Percentiles rank a stretch among this genome's conserved stretches.
Conservation (phyloP, 2,113 vertebrate species). For the Triplophysa tibetana region DNA sequence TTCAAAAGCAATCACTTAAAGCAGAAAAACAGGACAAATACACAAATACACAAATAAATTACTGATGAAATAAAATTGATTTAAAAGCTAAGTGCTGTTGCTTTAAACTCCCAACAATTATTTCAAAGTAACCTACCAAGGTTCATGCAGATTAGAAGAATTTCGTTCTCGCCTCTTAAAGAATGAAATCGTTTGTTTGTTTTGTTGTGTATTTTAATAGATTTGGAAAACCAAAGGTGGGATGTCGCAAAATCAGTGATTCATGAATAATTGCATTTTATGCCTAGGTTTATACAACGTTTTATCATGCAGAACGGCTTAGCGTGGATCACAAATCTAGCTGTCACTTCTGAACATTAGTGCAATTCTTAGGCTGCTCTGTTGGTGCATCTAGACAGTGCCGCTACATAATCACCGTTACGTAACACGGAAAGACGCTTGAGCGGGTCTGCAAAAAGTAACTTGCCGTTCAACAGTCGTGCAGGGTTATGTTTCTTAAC, state of each 20-base stretch:
- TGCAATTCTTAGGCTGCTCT: conserved; percentile 41
- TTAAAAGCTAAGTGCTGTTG: neutral
- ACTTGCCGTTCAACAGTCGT: neutral
- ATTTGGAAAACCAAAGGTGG: conserved; percentile 41
- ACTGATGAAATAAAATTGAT: conserved; percentile 36
- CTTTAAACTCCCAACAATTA: conserved; percentile 17
- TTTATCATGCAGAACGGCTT: conserved; percentile 56
- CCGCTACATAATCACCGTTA: conserved; percentile 21
- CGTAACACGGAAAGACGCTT: conserved; percentile 7
- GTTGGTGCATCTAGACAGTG: neutral
- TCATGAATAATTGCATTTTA: conserved; percentile 62
- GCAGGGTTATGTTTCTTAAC: conserved; percentile 18
- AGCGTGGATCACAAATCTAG: conserved; percentile 46
- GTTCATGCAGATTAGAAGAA: neutral
- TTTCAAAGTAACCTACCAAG: conserved; percentile 39
- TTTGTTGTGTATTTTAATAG: conserved; percentile 30
- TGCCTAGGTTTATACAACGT: conserved; percentile 47
- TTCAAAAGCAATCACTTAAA: conserved; percentile 17
- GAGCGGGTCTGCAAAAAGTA: neutral
- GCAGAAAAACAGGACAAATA: conserved; percentile 11
- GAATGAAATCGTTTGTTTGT: conserved; percentile 51
- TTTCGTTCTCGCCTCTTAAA: conserved; percentile 31
- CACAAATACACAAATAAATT: conserved; percentile 6
- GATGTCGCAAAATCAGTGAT: conserved; percentile 46
- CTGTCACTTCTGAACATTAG: conserved; percentile 49